Percentiles rank a stretch among this genome's conserved stretches.
phyloP scores from a whole-genome alignment of 2,888 invertebrate species.

The Anorthoa munda region DNA sequence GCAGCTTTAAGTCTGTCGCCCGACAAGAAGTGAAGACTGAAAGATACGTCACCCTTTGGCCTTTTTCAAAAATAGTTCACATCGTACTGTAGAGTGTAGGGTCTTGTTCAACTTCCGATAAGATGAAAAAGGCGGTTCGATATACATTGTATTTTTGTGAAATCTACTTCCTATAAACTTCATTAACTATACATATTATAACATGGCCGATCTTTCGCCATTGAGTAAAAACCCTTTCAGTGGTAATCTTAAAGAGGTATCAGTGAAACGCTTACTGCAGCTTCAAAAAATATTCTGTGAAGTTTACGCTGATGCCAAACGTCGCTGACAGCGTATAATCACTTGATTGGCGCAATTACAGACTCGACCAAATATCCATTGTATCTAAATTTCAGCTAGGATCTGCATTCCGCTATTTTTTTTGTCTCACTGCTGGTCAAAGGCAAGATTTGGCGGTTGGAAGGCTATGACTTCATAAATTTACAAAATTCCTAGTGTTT shows the following conservation, averaged over 20 bases:
- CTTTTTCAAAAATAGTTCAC: constrained; percentile 6
- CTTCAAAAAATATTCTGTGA: not conserved
- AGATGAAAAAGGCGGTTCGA: not conserved
- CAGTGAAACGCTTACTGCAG: not conserved
- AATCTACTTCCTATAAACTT: not conserved
- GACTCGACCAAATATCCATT: not conserved
- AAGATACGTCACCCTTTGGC: not conserved
- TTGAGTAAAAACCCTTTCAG: not conserved
- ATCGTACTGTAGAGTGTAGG: too few relatives aligned
- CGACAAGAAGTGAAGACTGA: not conserved
- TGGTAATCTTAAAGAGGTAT: not conserved
- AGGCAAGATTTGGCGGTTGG: too few relatives aligned
- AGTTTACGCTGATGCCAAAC: not conserved
- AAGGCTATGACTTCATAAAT: too few relatives aligned
- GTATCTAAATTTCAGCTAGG: too few relatives aligned
- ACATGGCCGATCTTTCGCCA: not conserved
- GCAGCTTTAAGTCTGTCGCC: not conserved
- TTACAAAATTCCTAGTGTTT: too few relatives aligned
- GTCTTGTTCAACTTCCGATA: too few relatives aligned
- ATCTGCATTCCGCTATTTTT: too few relatives aligned
- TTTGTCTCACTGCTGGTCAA: too few relatives aligned
- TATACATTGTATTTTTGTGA: constrained; percentile 15
- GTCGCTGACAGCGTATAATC: not conserved
- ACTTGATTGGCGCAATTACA: not conserved
- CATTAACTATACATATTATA: not conserved